These are phyloP conservation scores for Todiramphus chloris DNA, from an alignment of 2,113 vertebrate species.

Conservation along the genomic window DNA sequence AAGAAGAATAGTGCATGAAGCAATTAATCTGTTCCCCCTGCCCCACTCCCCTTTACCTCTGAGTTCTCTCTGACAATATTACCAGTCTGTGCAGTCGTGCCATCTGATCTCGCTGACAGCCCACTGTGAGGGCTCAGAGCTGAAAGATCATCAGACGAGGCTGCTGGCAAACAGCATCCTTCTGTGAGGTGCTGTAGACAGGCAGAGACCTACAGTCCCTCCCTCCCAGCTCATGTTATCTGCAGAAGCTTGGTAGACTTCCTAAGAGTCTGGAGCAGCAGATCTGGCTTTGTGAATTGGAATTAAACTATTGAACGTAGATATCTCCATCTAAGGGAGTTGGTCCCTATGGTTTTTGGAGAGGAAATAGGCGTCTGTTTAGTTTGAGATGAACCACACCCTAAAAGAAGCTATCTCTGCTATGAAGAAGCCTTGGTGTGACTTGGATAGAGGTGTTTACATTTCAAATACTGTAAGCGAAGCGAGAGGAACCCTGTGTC, in stretches of 20 bases:
- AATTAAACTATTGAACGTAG: neutral
- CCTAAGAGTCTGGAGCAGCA: neutral
- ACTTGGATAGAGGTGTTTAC: neutral
- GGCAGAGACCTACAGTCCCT: neutral
- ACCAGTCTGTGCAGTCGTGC: neutral
- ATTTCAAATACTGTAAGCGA: neutral
- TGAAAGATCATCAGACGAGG: neutral
- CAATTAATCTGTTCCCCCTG: neutral
- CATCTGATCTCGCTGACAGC: neutral
- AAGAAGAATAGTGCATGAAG: neutral
- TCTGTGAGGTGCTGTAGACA: neutral
- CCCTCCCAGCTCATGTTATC: rapidly evolving
- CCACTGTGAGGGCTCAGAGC: neutral
- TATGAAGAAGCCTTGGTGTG: neutral
- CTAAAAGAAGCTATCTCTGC: neutral
- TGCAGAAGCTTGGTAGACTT: neutral
- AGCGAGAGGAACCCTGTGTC: neutral
- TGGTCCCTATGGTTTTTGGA: rapidly evolving
- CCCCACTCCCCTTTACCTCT: neutral
- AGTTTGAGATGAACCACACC: neutral
- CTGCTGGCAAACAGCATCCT: neutral
- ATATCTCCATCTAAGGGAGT: neutral
- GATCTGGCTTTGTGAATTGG: neutral
- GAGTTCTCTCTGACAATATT: neutral
- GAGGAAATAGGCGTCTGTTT: neutral